Evolutionary conservation across 2,797 vertebrate genomes (phyloP), one percentile per base, ranked within the genome.

Genomic region (Dicrostonyx torquatus): DNA sequence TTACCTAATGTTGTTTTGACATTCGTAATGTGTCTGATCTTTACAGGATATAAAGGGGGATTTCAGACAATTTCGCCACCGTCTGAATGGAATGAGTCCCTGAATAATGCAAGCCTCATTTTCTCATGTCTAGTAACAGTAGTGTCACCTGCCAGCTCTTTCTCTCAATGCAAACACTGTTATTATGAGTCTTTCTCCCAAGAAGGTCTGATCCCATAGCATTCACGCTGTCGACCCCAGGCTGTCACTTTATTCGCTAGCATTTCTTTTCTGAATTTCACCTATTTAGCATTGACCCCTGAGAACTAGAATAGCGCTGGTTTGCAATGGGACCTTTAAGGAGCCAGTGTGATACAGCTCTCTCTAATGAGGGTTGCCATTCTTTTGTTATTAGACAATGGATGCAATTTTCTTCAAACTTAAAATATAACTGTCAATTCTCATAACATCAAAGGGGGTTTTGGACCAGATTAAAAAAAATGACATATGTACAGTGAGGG

Each of bases 1-100:
- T 95, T 95, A 90, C 62, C 85, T 95, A 95, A 92, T 92, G 58
- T 83, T 97, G 92, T 95, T 97, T 96, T 97, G 95, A 96, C 91
- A 95, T 95, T 95, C 80, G 75, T 95, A 97, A 93, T 95, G 64
- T 94, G 91, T 95, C 89, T 95, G 93, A 96, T 97, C 85, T 96
- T 94, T 93, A 84, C 87, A 96, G 73, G 93, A 72, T 92, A 66
- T 95, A 64, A 95, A 53, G 94, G 91, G 17, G 45, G 62, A 95
- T 96, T 96, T 96, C 87, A 93, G 87, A 64, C 20, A 92, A 72
- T 97, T 96, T 95, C 85, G 55, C 45, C 83, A 75, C 70, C 9
- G 0, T 90, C 77, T 90, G 82, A 95, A 86, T 85, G 73, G 91
- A 96, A 96, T 80, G 80, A 96, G 31, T 85, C 77, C 17, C 82